Conservation (phyloP, 2,888 invertebrate genomes). For the Apoda limacodes region DNA sequence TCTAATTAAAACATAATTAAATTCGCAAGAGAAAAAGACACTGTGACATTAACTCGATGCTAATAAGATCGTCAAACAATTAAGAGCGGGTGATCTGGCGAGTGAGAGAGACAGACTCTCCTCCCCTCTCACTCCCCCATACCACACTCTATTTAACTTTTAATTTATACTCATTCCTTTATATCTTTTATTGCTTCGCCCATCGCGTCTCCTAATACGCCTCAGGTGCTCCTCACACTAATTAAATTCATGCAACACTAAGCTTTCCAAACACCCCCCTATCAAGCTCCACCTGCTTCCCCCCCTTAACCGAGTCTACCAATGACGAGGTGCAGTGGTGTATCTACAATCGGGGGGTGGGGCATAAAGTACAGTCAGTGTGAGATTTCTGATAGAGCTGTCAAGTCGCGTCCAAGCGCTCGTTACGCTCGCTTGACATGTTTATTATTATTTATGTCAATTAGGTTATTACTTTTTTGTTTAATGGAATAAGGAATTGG, state of each 20-base stretch:
- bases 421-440: slow-evolving; percentile 66
- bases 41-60: slow-evolving; percentile 68
- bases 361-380: slow-evolving; percentile 41
- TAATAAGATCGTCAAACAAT: slow-evolving; percentile 71
- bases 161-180: slow-evolving; percentile 72
- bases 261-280: slow-evolving; percentile 46
- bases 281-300: slow-evolving; percentile 28
- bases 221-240: slow-evolving; percentile 67
- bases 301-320: slow-evolving; percentile 29
- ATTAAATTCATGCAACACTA: slow-evolving; percentile 70
- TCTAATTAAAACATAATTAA: slow-evolving; percentile 68
- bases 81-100: slow-evolving; percentile 49
- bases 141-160: slow-evolving; percentile 64
- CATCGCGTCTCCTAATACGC: slow-evolving; percentile 69
- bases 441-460: slow-evolving; percentile 71
- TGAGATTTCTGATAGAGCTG: slow-evolving; percentile 64
- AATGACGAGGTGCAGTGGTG: slow-evolving; percentile 31
- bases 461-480: slow-evolving; percentile 68
- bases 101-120: slow-evolving; percentile 26
- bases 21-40: slow-evolving; percentile 65
- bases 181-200: slow-evolving; percentile 71
- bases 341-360: slow-evolving; percentile 28
- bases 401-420: slow-evolving; percentile 62
- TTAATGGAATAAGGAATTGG: slow-evolving; percentile 68
- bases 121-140: slow-evolving; percentile 34